A percentile compares a stretch with the other conserved stretches of the same genome.
Evolutionary conservation across 2,113 vertebrate species (phyloP).

Genomic region (Montifringilla adamsi): DNA sequence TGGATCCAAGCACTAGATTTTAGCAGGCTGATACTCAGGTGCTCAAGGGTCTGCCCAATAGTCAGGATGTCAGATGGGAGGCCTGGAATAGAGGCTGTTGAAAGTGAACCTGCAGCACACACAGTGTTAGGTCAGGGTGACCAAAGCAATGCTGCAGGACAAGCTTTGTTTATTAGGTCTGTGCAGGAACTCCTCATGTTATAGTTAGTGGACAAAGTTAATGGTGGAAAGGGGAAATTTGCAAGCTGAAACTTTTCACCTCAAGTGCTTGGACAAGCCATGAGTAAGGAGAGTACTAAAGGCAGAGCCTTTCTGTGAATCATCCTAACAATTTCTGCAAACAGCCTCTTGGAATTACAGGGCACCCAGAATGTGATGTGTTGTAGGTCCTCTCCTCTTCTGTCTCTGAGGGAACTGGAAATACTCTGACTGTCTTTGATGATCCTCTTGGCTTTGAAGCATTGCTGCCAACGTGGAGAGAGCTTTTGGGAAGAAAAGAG

Average conservation of each 20-base stretch:
- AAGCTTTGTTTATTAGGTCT: neutral
- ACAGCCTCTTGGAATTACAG: neutral
- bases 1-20: neutral
- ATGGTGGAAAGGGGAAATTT: neutral
- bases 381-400: neutral
- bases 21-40: neutral
- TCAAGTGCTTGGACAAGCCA: neutral
- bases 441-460: conserved; percentile 7
- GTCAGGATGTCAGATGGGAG: neutral
- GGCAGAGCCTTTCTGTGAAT: neutral
- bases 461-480: neutral
- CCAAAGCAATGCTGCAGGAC: neutral
- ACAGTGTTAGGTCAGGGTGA: neutral
- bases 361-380: neutral
- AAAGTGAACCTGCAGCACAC: neutral
- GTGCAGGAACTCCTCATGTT: neutral
- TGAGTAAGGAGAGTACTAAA: neutral
- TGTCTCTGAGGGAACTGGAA: neutral
- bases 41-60: neutral
- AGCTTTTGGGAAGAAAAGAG: neutral
- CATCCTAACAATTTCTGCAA: neutral
- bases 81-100: neutral
- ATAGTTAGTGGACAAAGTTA: neutral
- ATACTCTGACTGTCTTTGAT: neutral
- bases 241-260: neutral